phyloP scores from a whole-genome alignment of 2,888 invertebrate species.

The Scaptomyza caliginosa region DNA sequence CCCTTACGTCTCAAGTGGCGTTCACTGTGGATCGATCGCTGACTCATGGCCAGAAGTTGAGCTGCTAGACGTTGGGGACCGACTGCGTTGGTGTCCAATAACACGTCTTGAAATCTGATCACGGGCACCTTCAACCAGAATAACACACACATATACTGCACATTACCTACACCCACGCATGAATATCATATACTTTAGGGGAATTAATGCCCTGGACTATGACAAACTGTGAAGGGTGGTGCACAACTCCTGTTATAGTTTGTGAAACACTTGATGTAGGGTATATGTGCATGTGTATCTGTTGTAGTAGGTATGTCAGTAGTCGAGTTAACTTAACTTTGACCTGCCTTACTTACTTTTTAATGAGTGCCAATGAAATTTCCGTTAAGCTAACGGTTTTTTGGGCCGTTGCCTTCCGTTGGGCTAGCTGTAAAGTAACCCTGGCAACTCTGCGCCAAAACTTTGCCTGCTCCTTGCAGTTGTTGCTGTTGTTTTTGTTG shows the following conservation, averaged over 20 bases:
- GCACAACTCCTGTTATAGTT: too few species aligned
- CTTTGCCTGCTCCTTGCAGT: constrained; percentile 30
- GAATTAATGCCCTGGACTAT: constrained; percentile 5
- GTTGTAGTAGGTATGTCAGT: constrained; percentile 21
- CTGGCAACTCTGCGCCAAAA: constrained; percentile 53
- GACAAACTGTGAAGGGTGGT: not conserved
- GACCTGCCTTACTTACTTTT: constrained; percentile 36
- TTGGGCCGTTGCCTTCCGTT: constrained; percentile 14
- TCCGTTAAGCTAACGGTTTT: constrained; percentile 53
- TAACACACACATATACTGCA: not conserved
- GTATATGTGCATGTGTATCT: not conserved
- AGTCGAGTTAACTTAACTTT: not conserved
- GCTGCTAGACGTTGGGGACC: constrained; percentile 5
- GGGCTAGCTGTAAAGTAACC: constrained; percentile 22
- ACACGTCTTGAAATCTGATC: constrained; percentile 34
- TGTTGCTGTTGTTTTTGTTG: not conserved
- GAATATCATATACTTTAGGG: constrained; percentile 8
- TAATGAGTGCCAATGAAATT: constrained; percentile 73
- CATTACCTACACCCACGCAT: constrained; percentile 19
- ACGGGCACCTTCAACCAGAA: not conserved
- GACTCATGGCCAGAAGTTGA: constrained; percentile 34
- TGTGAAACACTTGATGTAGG: too few species aligned
- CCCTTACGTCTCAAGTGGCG: constrained; percentile 32
- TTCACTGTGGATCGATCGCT: constrained; percentile 40
- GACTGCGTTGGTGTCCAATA: constrained; percentile 37